Percentiles rank a stretch among this genome's conserved stretches.
Evolutionary conservation across 2,113 vertebrate species (phyloP).

Genomic region (Lophotis ruficrista): DNA sequence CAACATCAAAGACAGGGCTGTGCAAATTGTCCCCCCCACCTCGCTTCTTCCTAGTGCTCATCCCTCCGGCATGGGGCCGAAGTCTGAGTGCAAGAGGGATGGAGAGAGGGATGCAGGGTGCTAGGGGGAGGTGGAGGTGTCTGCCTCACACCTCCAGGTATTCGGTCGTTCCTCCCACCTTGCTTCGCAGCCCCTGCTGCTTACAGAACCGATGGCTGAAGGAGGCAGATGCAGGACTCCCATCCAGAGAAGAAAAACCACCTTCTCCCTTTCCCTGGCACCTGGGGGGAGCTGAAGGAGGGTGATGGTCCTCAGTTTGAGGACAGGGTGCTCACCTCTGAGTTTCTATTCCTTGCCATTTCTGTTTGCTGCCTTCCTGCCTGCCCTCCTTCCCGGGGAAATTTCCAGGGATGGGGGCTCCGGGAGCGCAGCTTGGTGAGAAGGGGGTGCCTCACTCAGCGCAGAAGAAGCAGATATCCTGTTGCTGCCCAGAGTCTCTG

Average conservation of each 20-base stretch:
- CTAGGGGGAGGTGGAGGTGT: background rate
- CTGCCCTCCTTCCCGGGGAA: background rate
- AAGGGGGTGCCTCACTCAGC: background rate
- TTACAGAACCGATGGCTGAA: background rate
- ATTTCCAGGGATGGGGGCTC: background rate
- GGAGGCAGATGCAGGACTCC: background rate
- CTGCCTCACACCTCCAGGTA: background rate
- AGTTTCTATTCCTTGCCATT: background rate
- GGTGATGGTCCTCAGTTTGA: background rate
- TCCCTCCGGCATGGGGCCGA: background rate
- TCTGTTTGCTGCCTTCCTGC: background rate
- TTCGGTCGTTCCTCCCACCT: background rate
- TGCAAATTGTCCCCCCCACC: background rate
- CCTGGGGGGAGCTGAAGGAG: background rate
- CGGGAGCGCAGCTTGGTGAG: background rate
- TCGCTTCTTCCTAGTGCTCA: background rate
- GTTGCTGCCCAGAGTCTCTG: slow-evolving; percentile 13
- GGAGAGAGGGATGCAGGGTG: background rate
- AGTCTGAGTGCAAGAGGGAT: background rate
- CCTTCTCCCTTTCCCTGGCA: background rate
- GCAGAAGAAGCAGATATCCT: slow-evolving; percentile 48
- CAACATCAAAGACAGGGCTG: slow-evolving; percentile 10
- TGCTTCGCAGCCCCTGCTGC: background rate
- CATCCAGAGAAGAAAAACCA: background rate
- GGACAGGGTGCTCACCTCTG: background rate